phyloP scores from a whole-genome alignment of 2,888 invertebrate genomes.

The Oasisia sp. region DNA sequence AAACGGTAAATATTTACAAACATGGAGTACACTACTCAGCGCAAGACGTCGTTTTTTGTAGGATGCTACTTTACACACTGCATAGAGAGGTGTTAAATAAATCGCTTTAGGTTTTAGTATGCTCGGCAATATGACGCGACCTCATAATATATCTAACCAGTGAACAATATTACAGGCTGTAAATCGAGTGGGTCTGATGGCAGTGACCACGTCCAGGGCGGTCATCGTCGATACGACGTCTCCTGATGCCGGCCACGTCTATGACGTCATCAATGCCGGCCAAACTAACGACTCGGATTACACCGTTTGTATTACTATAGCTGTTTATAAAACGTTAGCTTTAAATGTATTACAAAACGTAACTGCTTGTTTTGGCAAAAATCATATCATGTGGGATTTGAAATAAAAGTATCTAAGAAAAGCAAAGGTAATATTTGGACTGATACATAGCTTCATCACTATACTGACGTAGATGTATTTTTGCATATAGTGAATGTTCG shows the following conservation, averaged over 20 bases:
- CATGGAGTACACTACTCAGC: too few species aligned
- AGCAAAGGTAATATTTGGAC: too few species aligned
- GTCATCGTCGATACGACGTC: constrained; percentile 8
- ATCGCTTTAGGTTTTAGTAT: neutral
- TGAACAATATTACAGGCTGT: neutral
- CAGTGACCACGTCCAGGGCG: neutral
- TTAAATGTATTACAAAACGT: too few species aligned
- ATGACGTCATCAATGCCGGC: neutral
- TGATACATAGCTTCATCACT: too few species aligned
- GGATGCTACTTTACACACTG: too few species aligned
- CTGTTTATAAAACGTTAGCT: neutral
- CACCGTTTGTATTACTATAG: neutral
- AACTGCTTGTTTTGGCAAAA: too few species aligned
- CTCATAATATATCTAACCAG: neutral
- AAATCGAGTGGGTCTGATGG: neutral
- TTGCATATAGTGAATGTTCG: too few species aligned
- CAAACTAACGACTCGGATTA: constrained; percentile 8
- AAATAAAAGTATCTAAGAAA: too few species aligned
- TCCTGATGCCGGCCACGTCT: neutral
- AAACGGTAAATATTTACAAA: too few species aligned
- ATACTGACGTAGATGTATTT: too few species aligned
- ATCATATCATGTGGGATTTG: too few species aligned
- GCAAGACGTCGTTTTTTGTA: too few species aligned
- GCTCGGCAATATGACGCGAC: neutral
- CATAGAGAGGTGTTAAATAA: neutral